phyloP scores from a whole-genome alignment of 2,888 invertebrate genomes.

The Augochlorella aurata region DNA sequence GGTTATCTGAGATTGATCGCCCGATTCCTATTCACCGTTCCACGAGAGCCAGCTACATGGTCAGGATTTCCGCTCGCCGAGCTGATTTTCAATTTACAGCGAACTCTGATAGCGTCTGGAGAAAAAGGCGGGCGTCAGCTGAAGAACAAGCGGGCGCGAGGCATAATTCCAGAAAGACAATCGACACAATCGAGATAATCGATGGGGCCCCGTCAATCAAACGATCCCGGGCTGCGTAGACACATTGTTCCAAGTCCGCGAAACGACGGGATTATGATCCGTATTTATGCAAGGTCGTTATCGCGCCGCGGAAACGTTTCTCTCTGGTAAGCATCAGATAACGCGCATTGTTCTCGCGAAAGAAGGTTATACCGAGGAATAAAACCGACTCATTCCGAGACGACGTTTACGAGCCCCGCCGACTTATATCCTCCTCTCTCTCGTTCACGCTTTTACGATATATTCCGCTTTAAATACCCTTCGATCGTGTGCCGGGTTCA shows the following conservation, averaged over 20 bases:
- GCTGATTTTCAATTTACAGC: slow-evolving; percentile 71
- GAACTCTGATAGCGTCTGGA: not conserved
- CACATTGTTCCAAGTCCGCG: slow-evolving; percentile 41
- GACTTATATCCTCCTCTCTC: slow-evolving; percentile 27
- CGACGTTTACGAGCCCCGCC: slow-evolving; percentile 51
- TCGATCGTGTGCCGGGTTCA: slow-evolving; percentile 40
- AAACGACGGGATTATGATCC: slow-evolving; percentile 50
- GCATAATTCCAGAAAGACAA: slow-evolving; percentile 49
- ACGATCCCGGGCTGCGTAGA: slow-evolving; percentile 11
- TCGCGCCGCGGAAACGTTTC: slow-evolving; percentile 55
- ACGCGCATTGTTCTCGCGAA: slow-evolving; percentile 57
- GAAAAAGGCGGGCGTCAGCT: not conserved
- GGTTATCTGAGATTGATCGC: slow-evolving; percentile 73
- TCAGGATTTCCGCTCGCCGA: slow-evolving; percentile 68
- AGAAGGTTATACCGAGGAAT: slow-evolving; percentile 52
- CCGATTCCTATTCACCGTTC: slow-evolving; percentile 70
- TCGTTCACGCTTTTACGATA: slow-evolving; percentile 48
- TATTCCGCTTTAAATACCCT: slow-evolving; percentile 51
- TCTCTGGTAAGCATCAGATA: slow-evolving; percentile 49
- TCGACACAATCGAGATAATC: slow-evolving; percentile 48
- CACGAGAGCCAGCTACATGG: slow-evolving; percentile 44
- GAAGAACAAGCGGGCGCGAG: not conserved
- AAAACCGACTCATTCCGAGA: slow-evolving; percentile 49
- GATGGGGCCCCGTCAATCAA: slow-evolving; percentile 44
- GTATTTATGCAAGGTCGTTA: slow-evolving; percentile 57